Evolutionary conservation across 2,797 vertebrate genomes (phyloP), one percentile per base, ranked within the genome.

Genomic region (Alca torda): DNA sequence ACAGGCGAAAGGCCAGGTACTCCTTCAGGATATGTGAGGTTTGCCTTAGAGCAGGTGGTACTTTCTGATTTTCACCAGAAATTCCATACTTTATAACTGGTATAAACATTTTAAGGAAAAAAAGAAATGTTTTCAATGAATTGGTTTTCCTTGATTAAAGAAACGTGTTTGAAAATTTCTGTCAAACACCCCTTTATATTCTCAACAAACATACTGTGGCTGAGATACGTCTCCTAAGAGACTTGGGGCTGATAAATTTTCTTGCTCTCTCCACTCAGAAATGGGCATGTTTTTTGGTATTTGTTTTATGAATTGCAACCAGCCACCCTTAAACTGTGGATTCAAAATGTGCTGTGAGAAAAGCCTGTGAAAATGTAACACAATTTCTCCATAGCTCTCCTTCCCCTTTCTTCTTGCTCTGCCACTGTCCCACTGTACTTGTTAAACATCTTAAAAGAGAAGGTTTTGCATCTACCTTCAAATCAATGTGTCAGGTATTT

Each of bases 381-480:
- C 35, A 37, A 21, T 81, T 93, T 92, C 63, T 76, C 16, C 87
- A 53, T 13, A 63, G 54, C 69, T 60, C 7, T 86, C 67, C 61
- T 88, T 92, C 16, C n/a, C 6, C 33, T 93, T 87, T 93, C 78
- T 94, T 93, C 76, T 91, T 91, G 57, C 31, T 81, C 69, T 75
- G 53, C 46, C 48, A 67, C 74, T 78, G 64, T 91, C 65, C 83
- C 28, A 8, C 59, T 60, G 46, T 78, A 75, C 48, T 87, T 86
- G 50, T 91, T 96, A 90, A 89, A 31, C 63, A 51, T 53, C 89
- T 93, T 84, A 89, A 73, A 92, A 92, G 56, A 4, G 16, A 84
- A 76, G 30, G 19, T 51, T 93, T 95, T 94, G 39, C 28, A 64
- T 96, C 95, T 90, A 67, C 48, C 61, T 92, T 93, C 84, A 92